Percentiles rank a stretch among this genome's conserved stretches.
Evolutionary conservation across 2,113 vertebrate genomes (phyloP).

Genomic region (Pipa parva): DNA sequence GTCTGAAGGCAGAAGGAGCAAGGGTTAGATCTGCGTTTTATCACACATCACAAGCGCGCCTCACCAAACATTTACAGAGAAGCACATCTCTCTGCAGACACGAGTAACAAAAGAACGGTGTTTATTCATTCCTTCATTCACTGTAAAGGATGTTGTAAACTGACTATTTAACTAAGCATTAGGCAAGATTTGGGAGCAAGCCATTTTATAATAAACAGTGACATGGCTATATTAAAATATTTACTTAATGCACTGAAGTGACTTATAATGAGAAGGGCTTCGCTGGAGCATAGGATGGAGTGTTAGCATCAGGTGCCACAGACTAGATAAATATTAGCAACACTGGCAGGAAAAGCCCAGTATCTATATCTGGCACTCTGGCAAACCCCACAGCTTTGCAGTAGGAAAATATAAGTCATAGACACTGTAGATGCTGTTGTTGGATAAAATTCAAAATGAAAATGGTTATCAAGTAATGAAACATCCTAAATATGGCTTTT

Average conservation of each 20-base stretch:
- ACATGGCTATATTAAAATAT: conserved; percentile 98
- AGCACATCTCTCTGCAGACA: conserved; percentile 80
- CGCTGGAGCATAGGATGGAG: conserved; percentile 93
- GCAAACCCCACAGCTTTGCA: conserved; percentile 82
- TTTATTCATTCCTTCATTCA: conserved; percentile 78
- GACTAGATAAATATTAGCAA: conserved; percentile 93
- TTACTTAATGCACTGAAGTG: conserved; percentile 98
- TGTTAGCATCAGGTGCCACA: conserved; percentile 98
- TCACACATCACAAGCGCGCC: conserved; percentile 77
- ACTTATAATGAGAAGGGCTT: conserved; percentile 96
- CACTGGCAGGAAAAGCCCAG: conserved; percentile 93
- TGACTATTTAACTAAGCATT: conserved; percentile 94
- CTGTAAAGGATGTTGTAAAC: conserved; percentile 88
- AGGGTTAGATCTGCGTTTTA: conserved; percentile 67
- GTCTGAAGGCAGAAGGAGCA: conserved; percentile 61
- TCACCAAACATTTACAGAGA: conserved; percentile 81
- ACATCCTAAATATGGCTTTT: too few relatives aligned
- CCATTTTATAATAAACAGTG: conserved; percentile 98
- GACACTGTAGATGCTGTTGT: conserved; percentile 45
- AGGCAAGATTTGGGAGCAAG: conserved; percentile 92
- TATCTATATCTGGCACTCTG: conserved; percentile 87
- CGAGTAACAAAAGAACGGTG: conserved; percentile 79
- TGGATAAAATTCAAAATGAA: too few relatives aligned
- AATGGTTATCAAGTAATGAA: too few relatives aligned
- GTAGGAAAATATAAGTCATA: conserved; percentile 97